Base-by-base conservation (phyloP, 2,797 vertebrate genomes). In the Etheostoma nigrum region DNA sequence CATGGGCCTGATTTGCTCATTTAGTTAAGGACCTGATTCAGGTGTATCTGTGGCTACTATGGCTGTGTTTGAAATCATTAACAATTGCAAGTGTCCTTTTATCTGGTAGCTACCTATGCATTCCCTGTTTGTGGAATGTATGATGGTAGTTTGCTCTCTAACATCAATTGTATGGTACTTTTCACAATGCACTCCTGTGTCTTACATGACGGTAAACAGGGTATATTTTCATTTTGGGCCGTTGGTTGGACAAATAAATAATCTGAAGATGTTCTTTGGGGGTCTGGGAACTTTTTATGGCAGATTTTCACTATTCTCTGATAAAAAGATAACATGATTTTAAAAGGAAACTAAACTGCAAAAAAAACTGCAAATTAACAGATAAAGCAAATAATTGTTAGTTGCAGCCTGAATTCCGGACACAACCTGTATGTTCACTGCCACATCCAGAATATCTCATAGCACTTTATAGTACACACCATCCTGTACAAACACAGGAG, bases 401-500 rank as follows among this genome's bases (percentile, higher is more conserved):
- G 16, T 3, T 64, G 21, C 16, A 73, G 52, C 27, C 19, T 54
- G 1, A n/a, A 42, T 49, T 40, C 45, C 4, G 13, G 14, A 60
- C 48, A 55, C 23, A 62, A 5, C 25, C 47, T 59, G 5, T 18
- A 45, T 42, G 21, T 13, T 55, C n/a, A 9, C 45, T 54, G 30
- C 52, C 14, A 63, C 4, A 5, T 68, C 15, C 11, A 67, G 5
- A 10, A 64, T 27, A 45, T 54, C 4, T n/a, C 4, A 12, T 10
- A 40, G 23, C 30, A 12, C 15, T 67, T 23, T 49, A 30, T 18
- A 21, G 48, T n/a, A 58, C 16, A 61, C 45, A 80, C n/a, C 9
- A 57, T 45, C 47, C 2, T 42, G 21, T 19, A 48, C 10, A 70
- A 72, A 72, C 67, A 65, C 65, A 65, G 30, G 48, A 52, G 67